Conservation (phyloP, 1,140 invertebrate species). For the Dolichoris vasculosae region DNA sequence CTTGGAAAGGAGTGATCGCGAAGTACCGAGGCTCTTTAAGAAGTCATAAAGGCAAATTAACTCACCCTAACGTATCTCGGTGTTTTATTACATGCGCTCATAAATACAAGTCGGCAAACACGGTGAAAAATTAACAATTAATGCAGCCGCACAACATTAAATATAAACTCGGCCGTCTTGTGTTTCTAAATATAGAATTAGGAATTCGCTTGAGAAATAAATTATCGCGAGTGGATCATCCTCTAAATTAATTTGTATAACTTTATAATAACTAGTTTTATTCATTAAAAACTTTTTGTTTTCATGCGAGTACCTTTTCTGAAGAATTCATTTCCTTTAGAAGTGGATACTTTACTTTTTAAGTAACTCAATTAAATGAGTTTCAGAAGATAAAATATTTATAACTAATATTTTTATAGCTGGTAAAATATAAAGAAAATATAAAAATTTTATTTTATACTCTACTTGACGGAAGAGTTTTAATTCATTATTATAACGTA, state of each 20-base stretch:
- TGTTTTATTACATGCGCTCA: not conserved
- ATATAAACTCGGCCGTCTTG: not conserved
- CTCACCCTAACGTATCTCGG: not conserved
- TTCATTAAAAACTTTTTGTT: not conserved
- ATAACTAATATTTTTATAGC: not conserved
- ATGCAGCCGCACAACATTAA: not conserved
- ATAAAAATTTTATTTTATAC: not conserved
- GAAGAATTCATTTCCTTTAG: not conserved
- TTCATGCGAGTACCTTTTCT: not conserved
- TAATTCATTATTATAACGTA: not conserved
- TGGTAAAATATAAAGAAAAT: not conserved
- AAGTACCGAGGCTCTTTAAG: slow-evolving; percentile 16
- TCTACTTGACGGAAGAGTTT: not conserved
- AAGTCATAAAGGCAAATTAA: slow-evolving; percentile 18
- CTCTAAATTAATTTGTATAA: not conserved
- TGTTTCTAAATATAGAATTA: slow-evolving; percentile 1
- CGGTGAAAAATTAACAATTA: slow-evolving; percentile 21
- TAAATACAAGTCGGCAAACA: not conserved
- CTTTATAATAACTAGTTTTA: not conserved
- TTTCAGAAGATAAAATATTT: not conserved
- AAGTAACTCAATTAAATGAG: not conserved
- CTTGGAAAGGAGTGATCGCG: slow-evolving; percentile 3
- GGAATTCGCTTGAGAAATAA: not conserved
- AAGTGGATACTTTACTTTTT: not conserved
- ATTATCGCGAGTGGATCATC: not conserved